Base-by-base conservation (phyloP, 2,888 invertebrate genomes). In the Gibbula magus region DNA sequence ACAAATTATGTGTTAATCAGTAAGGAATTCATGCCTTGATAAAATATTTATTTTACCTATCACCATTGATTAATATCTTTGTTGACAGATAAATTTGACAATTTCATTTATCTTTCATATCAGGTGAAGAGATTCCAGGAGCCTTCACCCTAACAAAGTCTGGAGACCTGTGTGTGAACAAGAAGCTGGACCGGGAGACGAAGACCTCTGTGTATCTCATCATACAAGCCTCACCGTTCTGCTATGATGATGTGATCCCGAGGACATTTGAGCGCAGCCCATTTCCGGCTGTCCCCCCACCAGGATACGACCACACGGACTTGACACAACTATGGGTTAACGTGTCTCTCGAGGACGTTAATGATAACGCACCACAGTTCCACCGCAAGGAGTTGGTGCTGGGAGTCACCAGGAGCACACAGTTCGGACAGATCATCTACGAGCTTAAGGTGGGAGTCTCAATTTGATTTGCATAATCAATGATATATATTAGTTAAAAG, bases 391-490 rank as follows among this genome's bases (percentile, higher is more conserved):
- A 97, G 82, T 97, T 98, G 91, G 98, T 98, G 0, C 98, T 98
- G 0, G 98, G 98, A 0, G 96, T 99, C 0, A 97, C 98, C 18
- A 98, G 98, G 0, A 97, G 96, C 84, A 97, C 97, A 0, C 96
- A 97, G 91, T 98, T 98, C 92, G 98, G 97, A 0, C 95, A 96
- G 45, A 81, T 88, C 51, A 90, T 92, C 18, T 81, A 89, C 5
- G 88, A 90, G 56, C 83, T 92, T 10, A 86, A 86, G 86, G 91
- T 90, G 84, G 77, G 70, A 7, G 4, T 18, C 25, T 10, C 20
- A 66, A 10, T 22, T 56, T 56, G 25, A 56, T 56, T 8, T 20
- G 3, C 13, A 7, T 5, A 22, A 13, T 7, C 4, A 54, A 54
- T 54, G 54, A 35, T 5, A 35, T 35, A 35, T 3, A 5, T 35